Percentiles rank a stretch among this genome's conserved stretches.
Conservation (phyloP, 2,888 invertebrate genomes). For the Tinea trinotella region DNA sequence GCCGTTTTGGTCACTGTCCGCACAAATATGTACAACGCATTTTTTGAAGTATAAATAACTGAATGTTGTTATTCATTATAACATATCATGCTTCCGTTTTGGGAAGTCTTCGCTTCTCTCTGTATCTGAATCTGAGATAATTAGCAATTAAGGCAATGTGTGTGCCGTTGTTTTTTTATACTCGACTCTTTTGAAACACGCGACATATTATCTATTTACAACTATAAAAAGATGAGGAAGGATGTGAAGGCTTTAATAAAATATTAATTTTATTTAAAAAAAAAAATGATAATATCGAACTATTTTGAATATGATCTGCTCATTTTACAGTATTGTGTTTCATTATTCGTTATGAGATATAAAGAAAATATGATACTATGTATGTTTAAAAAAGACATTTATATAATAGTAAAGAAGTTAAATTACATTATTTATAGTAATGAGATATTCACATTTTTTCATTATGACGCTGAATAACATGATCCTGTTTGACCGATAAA, state of each 20-base stretch:
- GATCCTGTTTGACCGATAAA: constrained; percentile 15
- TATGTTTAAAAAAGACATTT: too few relatives aligned
- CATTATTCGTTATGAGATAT: too few relatives aligned
- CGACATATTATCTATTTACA: neutral
- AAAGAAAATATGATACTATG: too few relatives aligned
- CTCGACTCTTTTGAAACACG: too few relatives aligned
- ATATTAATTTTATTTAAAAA: too few relatives aligned
- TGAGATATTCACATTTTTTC: neutral
- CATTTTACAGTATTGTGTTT: too few relatives aligned
- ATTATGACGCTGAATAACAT: neutral
- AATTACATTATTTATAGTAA: too few relatives aligned
- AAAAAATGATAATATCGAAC: too few relatives aligned
- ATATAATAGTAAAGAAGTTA: too few relatives aligned
- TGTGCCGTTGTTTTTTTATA: neutral
- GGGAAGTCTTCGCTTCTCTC: constrained; percentile 10
- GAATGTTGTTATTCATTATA: constrained; percentile 17
- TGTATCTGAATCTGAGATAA: constrained; percentile 10
- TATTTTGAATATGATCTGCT: too few relatives aligned
- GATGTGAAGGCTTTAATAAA: too few relatives aligned
- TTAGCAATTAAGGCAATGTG: constrained; percentile 16
- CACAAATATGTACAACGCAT: constrained; percentile 16
- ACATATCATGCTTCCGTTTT: constrained; percentile 17
- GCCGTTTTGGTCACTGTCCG: constrained; percentile 19
- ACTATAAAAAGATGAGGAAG: neutral
- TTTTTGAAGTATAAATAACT: constrained; percentile 18